A percentile compares a stretch with the other conserved stretches of the same genome.
These are phyloP conservation scores for Amblyraja radiata DNA, from an alignment of 2,797 vertebrate genomes.

Conservation along the genomic window DNA sequence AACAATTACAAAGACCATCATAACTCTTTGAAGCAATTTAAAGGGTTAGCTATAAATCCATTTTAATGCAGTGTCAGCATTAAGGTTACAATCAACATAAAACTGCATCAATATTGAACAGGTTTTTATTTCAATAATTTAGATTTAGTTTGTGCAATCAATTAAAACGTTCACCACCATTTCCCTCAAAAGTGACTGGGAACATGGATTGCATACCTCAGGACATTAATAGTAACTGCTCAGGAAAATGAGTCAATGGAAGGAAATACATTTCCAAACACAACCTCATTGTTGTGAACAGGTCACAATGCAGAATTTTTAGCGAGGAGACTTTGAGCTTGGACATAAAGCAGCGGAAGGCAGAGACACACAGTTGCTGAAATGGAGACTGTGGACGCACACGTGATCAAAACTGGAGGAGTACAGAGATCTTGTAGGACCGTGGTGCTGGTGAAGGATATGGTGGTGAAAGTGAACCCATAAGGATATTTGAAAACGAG, in stretches of 20 bases:
- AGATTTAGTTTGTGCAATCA: neutral
- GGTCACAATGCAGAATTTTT: neutral
- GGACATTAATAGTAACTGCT: neutral
- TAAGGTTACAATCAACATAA: neutral
- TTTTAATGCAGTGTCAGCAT: neutral
- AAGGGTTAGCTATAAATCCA: neutral
- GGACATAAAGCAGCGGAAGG: too few species aligned
- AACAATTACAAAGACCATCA: too few species aligned
- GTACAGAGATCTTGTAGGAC: too few species aligned
- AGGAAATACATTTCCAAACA: neutral
- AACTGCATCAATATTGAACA: neutral
- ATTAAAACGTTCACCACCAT: neutral
- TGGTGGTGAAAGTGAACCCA: too few species aligned
- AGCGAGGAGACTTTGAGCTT: too few species aligned
- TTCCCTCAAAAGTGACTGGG: neutral
- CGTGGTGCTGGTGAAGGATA: too few species aligned
- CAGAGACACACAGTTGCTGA: too few species aligned
- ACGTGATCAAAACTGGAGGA: too few species aligned
- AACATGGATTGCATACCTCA: neutral
- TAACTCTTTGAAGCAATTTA: neutral
- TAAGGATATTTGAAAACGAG: too few species aligned
- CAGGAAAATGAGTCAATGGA: neutral
- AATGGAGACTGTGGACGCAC: too few species aligned
- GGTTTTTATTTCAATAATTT: neutral
- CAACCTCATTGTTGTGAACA: neutral